Conservation (phyloP, 2,888 invertebrate genomes). For the Lithosia quadra region DNA sequence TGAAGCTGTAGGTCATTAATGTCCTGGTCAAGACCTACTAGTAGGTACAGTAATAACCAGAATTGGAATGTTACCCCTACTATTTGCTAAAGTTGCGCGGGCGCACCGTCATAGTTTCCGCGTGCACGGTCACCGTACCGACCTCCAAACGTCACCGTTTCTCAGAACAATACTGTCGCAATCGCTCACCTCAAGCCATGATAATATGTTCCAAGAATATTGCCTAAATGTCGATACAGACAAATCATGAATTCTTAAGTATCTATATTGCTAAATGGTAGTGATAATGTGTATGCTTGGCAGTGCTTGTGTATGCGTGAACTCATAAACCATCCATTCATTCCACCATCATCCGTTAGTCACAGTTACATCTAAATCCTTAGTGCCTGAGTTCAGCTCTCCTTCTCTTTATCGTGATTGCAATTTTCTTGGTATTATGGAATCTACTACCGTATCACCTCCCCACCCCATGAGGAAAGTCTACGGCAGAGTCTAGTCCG, state of each 20-base stretch:
- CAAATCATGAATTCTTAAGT: constrained; percentile 19
- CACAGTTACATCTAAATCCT: too few relatives aligned
- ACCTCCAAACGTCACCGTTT: constrained; percentile 52
- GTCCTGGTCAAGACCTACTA: not conserved
- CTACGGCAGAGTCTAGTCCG: too few relatives aligned
- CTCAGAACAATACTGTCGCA: constrained; percentile 49
- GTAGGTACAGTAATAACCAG: not conserved
- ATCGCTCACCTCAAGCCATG: constrained; percentile 34
- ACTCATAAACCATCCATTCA: not conserved
- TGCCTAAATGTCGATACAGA: constrained; percentile 40
- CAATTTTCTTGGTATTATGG: too few relatives aligned
- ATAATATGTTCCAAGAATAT: constrained; percentile 47
- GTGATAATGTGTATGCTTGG: not conserved
- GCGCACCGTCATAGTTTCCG: constrained; percentile 35
- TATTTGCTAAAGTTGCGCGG: constrained; percentile 13
- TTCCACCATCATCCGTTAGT: too few relatives aligned
- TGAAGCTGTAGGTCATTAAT: not conserved
- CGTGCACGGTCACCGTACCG: constrained; percentile 28
- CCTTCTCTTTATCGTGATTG: too few relatives aligned
- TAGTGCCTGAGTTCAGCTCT: too few relatives aligned
- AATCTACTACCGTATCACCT: too few relatives aligned
- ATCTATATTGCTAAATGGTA: constrained; percentile 5
- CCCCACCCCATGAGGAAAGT: too few relatives aligned
- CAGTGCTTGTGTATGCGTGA: not conserved
- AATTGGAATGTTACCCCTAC: not conserved